These are phyloP conservation scores for Peromyscus maniculatus DNA, from an alignment of 2,113 vertebrate species.

Conservation along the genomic window DNA sequence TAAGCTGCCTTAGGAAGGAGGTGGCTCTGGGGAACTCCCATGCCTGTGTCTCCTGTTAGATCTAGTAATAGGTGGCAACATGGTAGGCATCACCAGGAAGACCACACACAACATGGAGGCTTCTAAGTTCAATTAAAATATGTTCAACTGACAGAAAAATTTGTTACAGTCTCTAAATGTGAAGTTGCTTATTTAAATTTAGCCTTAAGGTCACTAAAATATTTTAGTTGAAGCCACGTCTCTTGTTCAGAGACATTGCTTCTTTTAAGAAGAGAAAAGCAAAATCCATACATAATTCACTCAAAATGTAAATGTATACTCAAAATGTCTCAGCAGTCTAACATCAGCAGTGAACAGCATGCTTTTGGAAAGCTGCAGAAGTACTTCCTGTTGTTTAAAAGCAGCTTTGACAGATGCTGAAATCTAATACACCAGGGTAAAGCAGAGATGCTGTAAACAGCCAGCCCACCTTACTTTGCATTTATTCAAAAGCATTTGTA, in stretches of 20 bases:
- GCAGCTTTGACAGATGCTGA: background rate
- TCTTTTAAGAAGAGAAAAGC: slow-evolving; percentile 12
- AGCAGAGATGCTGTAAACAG: background rate
- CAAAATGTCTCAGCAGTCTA: background rate
- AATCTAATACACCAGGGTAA: background rate
- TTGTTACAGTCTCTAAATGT: slow-evolving; percentile 25
- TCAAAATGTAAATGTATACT: background rate
- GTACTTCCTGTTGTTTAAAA: background rate
- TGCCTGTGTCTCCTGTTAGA: background rate
- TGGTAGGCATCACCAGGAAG: slow-evolving; percentile 12
- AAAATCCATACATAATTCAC: background rate
- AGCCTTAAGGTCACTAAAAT: slow-evolving; percentile 27
- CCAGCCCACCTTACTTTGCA: background rate
- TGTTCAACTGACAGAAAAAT: background rate
- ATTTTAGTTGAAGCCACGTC: background rate
- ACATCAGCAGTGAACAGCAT: background rate
- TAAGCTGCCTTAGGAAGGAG: background rate
- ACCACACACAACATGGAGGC: background rate
- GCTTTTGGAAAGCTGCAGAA: background rate
- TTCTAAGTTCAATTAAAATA: slow-evolving; percentile 15
- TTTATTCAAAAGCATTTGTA: slow-evolving; percentile 44
- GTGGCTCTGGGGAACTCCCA: background rate
- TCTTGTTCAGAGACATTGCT: background rate
- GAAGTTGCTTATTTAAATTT: slow-evolving; percentile 18
- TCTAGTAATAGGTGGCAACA: background rate